phyloP scores from a whole-genome alignment of 2,113 vertebrate genomes.

The Mustela nigripes region DNA sequence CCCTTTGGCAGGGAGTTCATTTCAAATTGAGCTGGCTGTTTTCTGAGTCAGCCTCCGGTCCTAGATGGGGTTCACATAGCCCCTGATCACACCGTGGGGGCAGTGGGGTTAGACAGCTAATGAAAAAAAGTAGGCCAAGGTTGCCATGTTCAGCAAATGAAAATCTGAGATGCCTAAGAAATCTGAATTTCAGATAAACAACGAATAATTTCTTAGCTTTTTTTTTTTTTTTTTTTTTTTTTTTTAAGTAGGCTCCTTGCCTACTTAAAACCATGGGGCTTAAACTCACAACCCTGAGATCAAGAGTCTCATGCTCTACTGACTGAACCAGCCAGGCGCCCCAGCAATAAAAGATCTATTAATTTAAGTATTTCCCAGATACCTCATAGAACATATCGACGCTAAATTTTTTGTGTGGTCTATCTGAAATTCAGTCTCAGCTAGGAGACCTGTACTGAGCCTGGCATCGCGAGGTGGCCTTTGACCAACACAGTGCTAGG shows the following conservation, averaged over 20 bases:
- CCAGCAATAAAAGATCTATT: neutral
- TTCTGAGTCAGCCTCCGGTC: neutral
- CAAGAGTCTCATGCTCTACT: neutral
- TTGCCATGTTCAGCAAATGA: neutral
- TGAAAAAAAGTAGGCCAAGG: neutral
- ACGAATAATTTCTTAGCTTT: neutral
- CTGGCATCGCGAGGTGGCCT: neutral
- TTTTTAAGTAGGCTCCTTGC: neutral
- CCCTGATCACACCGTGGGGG: neutral
- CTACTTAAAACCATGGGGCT: neutral
- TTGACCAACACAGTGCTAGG: neutral
- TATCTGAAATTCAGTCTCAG: neutral
- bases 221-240: neutral
- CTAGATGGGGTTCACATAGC: neutral
- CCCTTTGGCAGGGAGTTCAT: neutral
- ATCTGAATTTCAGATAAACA: constrained; percentile 17
- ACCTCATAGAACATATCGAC: neutral
- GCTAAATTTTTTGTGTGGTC: neutral
- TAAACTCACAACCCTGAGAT: neutral
- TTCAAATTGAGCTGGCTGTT: neutral
- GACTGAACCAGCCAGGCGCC: neutral
- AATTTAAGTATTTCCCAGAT: neutral
- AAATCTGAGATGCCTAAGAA: neutral
- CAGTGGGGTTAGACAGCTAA: neutral
- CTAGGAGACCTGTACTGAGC: neutral